A percentile compares a stretch with the other conserved stretches of the same genome.
Conservation (phyloP, 2,113 vertebrate species). For the Nibea coibor region DNA sequence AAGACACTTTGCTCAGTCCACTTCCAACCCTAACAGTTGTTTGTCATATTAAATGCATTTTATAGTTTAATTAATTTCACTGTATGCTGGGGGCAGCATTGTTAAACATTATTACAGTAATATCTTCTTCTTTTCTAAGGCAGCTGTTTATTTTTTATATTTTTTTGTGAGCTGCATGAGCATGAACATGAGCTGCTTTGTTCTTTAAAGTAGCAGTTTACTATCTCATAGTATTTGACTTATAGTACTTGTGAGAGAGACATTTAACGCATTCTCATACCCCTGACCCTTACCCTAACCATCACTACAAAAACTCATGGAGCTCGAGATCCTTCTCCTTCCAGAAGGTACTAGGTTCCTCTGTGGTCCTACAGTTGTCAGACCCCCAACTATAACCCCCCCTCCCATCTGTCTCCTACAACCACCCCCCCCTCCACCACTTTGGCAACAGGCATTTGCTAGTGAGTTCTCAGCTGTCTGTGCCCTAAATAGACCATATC, state of each 20-base stretch:
- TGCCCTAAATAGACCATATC: conserved; percentile 84
- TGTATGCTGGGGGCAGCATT: not conserved
- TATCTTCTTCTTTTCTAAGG: not conserved
- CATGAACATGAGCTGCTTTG: not conserved
- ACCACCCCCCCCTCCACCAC: conserved; percentile 39
- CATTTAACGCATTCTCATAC: not conserved
- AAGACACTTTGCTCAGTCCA: not conserved
- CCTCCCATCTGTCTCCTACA: conserved; percentile 2
- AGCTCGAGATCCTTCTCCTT: conserved; percentile 68
- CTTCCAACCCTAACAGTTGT: not conserved
- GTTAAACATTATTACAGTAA: not conserved
- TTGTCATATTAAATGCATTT: not conserved
- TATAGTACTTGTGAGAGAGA: too few relatives aligned
- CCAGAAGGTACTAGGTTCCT: conserved; percentile 82
- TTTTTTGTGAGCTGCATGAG: too few relatives aligned
- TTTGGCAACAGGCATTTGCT: conserved; percentile 78
- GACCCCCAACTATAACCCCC: not conserved
- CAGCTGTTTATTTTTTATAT: not conserved
- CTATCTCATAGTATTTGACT: too few relatives aligned
- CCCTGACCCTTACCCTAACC: not conserved
- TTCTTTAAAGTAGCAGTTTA: not conserved
- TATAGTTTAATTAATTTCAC: not conserved
- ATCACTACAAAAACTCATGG: not conserved
- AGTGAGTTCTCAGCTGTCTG: conserved; percentile 84
- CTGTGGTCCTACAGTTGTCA: conserved; percentile 78